Conservation (phyloP, 1,140 invertebrate species). For the Melipona quadrifasciata region DNA sequence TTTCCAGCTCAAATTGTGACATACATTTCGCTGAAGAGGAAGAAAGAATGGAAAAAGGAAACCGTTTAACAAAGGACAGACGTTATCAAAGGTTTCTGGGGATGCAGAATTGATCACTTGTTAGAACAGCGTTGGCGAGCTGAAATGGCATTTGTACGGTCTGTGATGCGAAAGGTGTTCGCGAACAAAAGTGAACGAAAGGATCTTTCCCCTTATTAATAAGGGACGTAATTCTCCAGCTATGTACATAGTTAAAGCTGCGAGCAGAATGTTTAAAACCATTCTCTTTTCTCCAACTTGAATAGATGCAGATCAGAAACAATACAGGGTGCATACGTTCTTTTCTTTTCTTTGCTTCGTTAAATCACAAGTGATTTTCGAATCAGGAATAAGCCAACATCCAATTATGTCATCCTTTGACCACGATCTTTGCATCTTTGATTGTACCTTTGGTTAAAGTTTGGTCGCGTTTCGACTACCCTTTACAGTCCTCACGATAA, state of each 20-base stretch:
- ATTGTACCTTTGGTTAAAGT: too few relatives aligned
- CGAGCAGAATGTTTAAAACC: constrained; percentile 38
- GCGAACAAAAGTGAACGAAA: constrained; percentile 43
- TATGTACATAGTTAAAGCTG: not conserved
- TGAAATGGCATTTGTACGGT: constrained; percentile 38
- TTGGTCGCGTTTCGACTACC: too few relatives aligned
- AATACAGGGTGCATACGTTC: not conserved
- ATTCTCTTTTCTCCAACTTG: not conserved
- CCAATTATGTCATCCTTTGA: too few relatives aligned
- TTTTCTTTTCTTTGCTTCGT: not conserved
- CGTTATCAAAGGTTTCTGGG: constrained; percentile 28
- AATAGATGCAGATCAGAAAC: constrained; percentile 27
- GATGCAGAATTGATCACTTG: constrained; percentile 49
- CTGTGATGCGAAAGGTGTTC: constrained; percentile 47
- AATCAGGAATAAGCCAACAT: not conserved
- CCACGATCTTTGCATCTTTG: too few relatives aligned
- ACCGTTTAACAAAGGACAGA: constrained; percentile 3
- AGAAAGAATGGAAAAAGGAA: not conserved
- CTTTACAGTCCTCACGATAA: not conserved
- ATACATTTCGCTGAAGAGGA: not conserved
- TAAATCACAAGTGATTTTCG: constrained; percentile 1
- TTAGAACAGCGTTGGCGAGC: constrained; percentile 39
- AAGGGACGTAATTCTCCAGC: constrained; percentile 6
- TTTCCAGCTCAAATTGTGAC: not conserved
- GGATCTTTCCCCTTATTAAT: constrained; percentile 52